Conservation (phyloP, 2,888 invertebrate species). For the Scrobipalpa costella region DNA sequence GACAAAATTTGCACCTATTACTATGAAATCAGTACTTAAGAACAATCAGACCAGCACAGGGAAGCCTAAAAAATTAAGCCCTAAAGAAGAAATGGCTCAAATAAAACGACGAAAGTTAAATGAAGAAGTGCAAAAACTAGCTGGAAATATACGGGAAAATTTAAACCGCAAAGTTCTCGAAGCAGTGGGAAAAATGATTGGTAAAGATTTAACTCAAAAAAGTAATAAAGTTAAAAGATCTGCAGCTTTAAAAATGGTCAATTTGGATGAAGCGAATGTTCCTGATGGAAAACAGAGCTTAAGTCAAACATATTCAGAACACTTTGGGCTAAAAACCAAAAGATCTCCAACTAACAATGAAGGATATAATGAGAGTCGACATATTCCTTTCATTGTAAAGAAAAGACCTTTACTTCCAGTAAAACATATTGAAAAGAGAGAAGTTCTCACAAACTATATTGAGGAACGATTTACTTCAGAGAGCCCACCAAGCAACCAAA, state of each 20-base stretch:
- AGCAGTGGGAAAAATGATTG: background rate
- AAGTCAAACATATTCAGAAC: too few relatives aligned
- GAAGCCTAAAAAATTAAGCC: background rate
- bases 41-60: background rate
- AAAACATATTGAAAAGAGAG: background rate
- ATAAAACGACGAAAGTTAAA: background rate
- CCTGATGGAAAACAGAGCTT: background rate
- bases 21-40: background rate
- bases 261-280: background rate
- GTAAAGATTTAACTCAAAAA: background rate
- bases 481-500: background rate
- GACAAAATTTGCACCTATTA: background rate
- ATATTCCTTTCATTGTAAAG: background rate
- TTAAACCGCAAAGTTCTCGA: background rate
- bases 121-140: background rate
- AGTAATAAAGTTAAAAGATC: conserved; percentile 9
- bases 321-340: background rate
- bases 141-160: background rate
- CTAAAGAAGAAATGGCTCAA: background rate
- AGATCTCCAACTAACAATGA: background rate
- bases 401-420: background rate
- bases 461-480: background rate
- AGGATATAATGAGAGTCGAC: background rate
- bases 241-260: background rate
- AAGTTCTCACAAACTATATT: background rate